Evolutionary conservation across 2,888 invertebrate genomes (phyloP), one percentile per base, ranked within the genome.

Genomic region (Orthonychiurus folsomi): DNA sequence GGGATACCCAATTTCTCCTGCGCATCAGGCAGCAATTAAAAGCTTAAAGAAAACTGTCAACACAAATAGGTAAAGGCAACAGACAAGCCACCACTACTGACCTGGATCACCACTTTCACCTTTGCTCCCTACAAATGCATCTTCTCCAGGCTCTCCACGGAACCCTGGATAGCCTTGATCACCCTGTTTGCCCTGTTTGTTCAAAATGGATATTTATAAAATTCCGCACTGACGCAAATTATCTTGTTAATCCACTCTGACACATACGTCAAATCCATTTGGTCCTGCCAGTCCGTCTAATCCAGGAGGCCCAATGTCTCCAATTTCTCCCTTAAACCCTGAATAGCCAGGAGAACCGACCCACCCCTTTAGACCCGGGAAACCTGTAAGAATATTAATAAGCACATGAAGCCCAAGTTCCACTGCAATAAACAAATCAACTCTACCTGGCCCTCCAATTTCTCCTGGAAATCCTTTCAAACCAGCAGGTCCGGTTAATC

Each of bases 401-500:
- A n/a, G n/a, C n/a, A n/a, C n/a, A n/a, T n/a, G n/a, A n/a, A n/a
- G n/a, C n/a, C n/a, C n/a, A n/a, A n/a, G n/a, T n/a, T n/a, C n/a
- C n/a, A n/a, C n/a, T n/a, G n/a, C n/a, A n/a, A n/a, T n/a, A n/a
- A n/a, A n/a, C n/a, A n/a, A n/a, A n/a, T n/a, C n/a, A n/a, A n/a
- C 21, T 21, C 52, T 54, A 60, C 60, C 60, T 20, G 27, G 54
- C 9, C 5, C 2, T 20, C 60, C 59, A 52, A 24, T 59, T 5
- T 79, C 77, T 61, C 84, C 84, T 52, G 73, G 68, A 55, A 77
- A 73, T 50, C 88, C 88, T 69, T 78, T 79, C 23, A 76, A 75
- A 37, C 88, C 88, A 65, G 75, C 60, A 9, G 75, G 58, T 21
- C 76, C 76, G 58, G 50, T 23, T 5, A 66, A 47, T 23, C 68